Evolutionary conservation across 2,888 invertebrate genomes (phyloP).

Genomic region (Punctoribates punctum): DNA sequence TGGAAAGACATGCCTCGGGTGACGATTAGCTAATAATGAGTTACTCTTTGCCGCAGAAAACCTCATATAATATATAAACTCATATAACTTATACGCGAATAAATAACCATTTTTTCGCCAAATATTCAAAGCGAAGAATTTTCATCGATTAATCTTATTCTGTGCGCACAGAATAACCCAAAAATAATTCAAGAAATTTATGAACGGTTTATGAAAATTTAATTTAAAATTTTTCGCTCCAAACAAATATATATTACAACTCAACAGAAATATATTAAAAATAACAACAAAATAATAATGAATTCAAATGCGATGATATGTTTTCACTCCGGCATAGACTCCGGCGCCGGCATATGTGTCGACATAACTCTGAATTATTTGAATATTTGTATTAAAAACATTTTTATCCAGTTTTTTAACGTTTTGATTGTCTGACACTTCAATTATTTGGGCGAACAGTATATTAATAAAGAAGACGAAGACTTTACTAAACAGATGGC

Average conservation of each 20-base stretch:
- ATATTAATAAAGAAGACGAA: slow-evolving; percentile 5
- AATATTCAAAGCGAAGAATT: no score
- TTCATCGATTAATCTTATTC: no score
- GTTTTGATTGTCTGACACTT: background rate
- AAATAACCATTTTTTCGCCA: no score
- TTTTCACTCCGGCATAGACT: no score
- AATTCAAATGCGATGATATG: slow-evolving; percentile 21
- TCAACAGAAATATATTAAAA: background rate
- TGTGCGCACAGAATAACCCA: no score
- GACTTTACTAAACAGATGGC: slow-evolving; percentile 25
- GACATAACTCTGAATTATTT: background rate
- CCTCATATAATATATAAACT: no score
- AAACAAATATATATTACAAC: background rate
- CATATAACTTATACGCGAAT: no score
- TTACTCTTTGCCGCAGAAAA: no score
- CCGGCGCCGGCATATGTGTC: background rate
- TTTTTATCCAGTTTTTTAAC: no score
- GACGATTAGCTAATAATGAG: background rate
- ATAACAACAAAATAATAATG: slow-evolving; percentile 3
- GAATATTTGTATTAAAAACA: background rate
- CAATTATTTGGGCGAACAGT: background rate
- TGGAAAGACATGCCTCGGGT: background rate
- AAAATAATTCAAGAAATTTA: no score
- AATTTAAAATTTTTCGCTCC: background rate
- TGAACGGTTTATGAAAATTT: background rate